Base-by-base conservation (phyloP, 2,113 vertebrate genomes). In the Misgurnus mizolepis region DNA sequence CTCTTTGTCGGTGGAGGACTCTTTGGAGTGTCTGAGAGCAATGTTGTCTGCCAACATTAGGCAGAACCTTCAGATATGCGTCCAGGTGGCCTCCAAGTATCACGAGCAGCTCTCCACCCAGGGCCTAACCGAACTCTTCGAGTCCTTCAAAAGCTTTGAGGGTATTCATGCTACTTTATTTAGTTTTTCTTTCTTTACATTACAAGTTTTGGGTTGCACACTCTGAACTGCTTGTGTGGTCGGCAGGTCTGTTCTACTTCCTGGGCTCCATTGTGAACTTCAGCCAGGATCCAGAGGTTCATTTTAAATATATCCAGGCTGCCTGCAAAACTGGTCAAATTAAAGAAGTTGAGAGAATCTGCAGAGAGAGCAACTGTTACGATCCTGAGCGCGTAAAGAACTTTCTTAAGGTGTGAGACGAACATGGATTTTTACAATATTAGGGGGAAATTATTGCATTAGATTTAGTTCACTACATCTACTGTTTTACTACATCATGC, bases 141-240 rank as follows among this genome's bases (percentile, higher is more conserved):
- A 99, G 89, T 99, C 98, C 17, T 99, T 99, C 91, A 99, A 99
- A 90, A 99, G 98, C 87, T 99, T 99, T 88, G 98, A 99, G 92
- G 98, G 98, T 98, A 89, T 82, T 1, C 12, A 15, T 14, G 15
- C 50, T 11, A 34, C 27, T 1, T 34, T 34, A 34, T 34, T 34
- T 34, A 34, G 1, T 34, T 34, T 34, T 34, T 34, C 27, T 34
- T 34, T 34, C 27, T 34, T 34, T 34, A 34, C 27, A 34, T 34
- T 34, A 34, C 27, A 34, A 34, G 27, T 34, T 34, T 34, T 34
- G 27, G 27, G 27, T 34, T 34, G 27, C 27, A 34, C 27, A 34
- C 1, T 34, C 27, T 34, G 27, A 34, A 34, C 47, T 74, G 55
- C 14, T 40, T 39, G 15, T 69, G 14, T 53, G 39, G 17, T 22